Base-by-base conservation (phyloP, 2,888 invertebrate genomes). In the Byasa hedistus region DNA sequence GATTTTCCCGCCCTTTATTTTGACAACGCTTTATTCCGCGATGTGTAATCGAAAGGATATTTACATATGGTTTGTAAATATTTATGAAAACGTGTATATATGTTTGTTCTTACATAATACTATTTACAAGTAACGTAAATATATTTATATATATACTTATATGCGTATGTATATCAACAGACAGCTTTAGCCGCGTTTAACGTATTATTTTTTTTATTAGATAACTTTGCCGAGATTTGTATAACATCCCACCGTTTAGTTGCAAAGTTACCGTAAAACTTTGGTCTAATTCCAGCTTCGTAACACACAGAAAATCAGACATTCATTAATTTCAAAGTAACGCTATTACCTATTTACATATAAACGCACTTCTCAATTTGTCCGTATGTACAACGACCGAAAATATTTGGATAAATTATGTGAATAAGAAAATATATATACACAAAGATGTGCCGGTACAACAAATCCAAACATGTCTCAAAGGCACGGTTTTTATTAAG, bases 281-380 rank as follows among this genome's bases (percentile, higher is more conserved):
- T 94, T 94, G 94, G 94, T 93, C 93, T 93, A 92, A 92, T 92
- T 94, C 94, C 94, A 94, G 94, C 94, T 93, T 93, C 78, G 76
- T 76, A 79, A 83, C 82, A 86, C 83, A 83, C 80, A 82, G 79
- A 80, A 78, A 78, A 77, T 79, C 75, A 70, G 66, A 66, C 66
- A 66, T 57, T 55, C 54, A 27, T 62, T 58, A 44, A 58, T 70
- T 72, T 56, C 39, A 67, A 67, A 67, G 63, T 70, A 67, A 68
- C 63, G 62, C 68, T 59, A 61, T 64, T 69, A 69, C 19, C 70
- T 74, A 71, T 76, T 71, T 74, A 76, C 71, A 69, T 57, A 66
- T 69, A 74, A 69, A 70, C 71, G 70, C 70, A 73, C 71, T 75
- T 69, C 69, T 70, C 76, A 70, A 69, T 70, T 69, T 63, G 69